Evolutionary conservation across 2,113 vertebrate species (phyloP).

Genomic region (Myotis davidii): DNA sequence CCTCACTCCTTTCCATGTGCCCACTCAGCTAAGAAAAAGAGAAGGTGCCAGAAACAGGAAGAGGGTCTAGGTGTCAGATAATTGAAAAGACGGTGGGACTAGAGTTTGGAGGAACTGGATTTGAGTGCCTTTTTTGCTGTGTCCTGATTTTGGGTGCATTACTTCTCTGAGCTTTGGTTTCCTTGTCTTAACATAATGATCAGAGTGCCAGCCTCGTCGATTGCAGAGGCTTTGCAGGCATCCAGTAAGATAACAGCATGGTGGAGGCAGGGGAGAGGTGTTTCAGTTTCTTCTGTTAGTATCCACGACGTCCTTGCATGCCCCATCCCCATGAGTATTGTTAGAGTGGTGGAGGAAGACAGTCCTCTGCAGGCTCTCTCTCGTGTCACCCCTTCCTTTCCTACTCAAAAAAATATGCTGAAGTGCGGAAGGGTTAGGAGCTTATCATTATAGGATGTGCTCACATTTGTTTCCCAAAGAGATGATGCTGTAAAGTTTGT

Average conservation of each 20-base stretch:
- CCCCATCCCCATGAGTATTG: no score
- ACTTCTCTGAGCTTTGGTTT: neutral
- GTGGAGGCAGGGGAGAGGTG: neutral
- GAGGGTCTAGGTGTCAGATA: neutral
- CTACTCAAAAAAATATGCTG: neutral
- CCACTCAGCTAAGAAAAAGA: neutral
- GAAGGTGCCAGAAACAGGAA: neutral
- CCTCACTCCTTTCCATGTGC: neutral
- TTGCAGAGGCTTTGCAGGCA: neutral
- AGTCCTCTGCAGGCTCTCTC: neutral
- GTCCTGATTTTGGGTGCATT: neutral
- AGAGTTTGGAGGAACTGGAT: neutral
- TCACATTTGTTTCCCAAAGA: conserved; percentile 12
- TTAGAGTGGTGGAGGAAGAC: neutral
- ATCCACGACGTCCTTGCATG: rapidly evolving
- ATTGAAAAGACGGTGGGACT: neutral
- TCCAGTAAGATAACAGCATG: neutral
- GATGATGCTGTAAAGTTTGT: conserved; percentile 40
- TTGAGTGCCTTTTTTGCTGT: neutral
- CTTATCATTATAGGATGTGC: neutral
- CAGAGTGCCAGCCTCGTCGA: neutral
- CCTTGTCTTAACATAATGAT: neutral
- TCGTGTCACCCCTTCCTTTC: neutral
- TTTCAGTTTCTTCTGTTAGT: neutral
- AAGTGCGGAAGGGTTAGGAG: neutral